These are phyloP conservation scores for Saimiri boliviensis DNA, from an alignment of 2,113 vertebrate species.

Conservation along the genomic window DNA sequence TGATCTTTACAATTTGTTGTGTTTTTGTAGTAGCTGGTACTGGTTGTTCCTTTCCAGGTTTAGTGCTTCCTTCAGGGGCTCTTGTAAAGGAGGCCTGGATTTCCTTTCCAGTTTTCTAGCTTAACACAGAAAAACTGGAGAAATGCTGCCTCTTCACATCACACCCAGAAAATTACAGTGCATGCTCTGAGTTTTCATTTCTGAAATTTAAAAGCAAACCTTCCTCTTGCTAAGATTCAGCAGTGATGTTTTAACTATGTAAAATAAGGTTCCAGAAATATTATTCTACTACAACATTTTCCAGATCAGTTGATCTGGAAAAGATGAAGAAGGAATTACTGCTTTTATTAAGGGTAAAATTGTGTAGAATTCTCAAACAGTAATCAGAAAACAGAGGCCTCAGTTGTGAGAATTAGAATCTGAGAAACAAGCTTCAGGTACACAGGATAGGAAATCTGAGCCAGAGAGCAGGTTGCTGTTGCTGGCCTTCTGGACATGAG, in stretches of 20 bases:
- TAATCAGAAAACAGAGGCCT: not conserved
- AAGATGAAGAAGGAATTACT: not conserved
- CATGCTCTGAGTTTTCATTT: not conserved
- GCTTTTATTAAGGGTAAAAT: not conserved
- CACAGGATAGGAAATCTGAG: not conserved
- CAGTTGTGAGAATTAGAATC: not conserved
- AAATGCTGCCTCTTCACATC: not conserved
- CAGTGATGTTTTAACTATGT: not conserved
- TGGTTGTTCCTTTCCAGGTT: too few relatives aligned
- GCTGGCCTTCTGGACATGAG: accelerated
- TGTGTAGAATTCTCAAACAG: too few relatives aligned
- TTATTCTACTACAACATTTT: not conserved
- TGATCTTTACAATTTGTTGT: too few relatives aligned
- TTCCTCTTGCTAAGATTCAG: not conserved
- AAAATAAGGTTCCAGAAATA: not conserved
- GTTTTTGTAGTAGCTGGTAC: too few relatives aligned
- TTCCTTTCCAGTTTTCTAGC: not conserved
- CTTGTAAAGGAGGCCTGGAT: not conserved
- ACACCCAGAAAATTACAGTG: not conserved
- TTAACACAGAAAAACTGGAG: not conserved
- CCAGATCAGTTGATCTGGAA: not conserved
- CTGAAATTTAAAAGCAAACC: not conserved
- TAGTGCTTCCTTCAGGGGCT: too few relatives aligned
- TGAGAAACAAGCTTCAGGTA: not conserved
- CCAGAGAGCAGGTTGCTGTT: not conserved